These are phyloP conservation scores for Musca domestica DNA, from an alignment of 1,140 invertebrate genomes.

Conservation along the genomic window DNA sequence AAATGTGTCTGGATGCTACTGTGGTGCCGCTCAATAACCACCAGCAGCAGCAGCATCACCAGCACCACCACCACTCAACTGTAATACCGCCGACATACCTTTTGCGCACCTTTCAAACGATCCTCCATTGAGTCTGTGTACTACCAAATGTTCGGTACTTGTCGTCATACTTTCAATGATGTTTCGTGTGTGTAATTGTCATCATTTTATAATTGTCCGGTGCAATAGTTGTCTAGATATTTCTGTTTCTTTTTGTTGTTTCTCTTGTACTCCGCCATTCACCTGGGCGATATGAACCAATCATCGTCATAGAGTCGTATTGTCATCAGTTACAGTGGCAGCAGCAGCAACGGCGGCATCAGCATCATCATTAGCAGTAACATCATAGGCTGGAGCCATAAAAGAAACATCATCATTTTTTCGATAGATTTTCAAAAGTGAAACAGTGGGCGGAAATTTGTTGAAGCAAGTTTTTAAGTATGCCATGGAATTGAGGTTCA, in stretches of 20 bases:
- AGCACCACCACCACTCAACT: background rate
- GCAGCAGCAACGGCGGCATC: background rate
- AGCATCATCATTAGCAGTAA: too few relatives aligned
- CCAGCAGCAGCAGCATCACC: too few relatives aligned
- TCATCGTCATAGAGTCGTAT: slow-evolving; percentile 1
- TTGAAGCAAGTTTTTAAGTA: too few relatives aligned
- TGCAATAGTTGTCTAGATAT: background rate
- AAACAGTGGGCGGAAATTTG: too few relatives aligned
- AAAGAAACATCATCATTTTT: too few relatives aligned
- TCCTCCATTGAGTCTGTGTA: background rate
- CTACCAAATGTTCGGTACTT: background rate
- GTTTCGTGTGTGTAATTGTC: slow-evolving; percentile 18
- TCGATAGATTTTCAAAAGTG: too few relatives aligned
- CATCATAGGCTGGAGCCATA: too few relatives aligned
- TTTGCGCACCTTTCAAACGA: slow-evolving; percentile 13
- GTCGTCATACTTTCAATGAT: slow-evolving; percentile 19
- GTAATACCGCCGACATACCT: slow-evolving; percentile 13
- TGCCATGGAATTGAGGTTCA: too few relatives aligned
- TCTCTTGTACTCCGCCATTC: background rate
- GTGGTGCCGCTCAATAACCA: too few relatives aligned
- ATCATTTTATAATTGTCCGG: slow-evolving; percentile 23
- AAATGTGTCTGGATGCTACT: too few relatives aligned
- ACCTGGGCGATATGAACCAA: background rate
- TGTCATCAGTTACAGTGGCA: background rate
- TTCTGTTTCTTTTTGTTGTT: background rate